Evolutionary conservation across 92 coral and sea anemone species (phyloP).

Genomic region (Zoanthus sociatus): DNA sequence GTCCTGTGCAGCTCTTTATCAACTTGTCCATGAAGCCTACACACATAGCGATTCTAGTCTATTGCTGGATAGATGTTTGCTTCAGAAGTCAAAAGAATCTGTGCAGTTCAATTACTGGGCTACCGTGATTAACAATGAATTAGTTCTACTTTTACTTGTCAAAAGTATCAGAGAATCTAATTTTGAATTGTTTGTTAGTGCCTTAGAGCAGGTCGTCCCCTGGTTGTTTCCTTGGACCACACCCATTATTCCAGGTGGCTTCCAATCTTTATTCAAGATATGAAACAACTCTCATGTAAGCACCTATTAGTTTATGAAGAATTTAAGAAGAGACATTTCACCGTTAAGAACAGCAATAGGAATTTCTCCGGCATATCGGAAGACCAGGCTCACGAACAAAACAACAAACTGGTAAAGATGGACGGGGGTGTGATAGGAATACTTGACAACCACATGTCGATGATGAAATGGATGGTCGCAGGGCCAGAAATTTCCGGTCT

Average conservation of each 20-base stretch:
- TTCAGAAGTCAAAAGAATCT: too few relatives aligned
- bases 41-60: too few relatives aligned
- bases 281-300: neutral
- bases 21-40: too few relatives aligned
- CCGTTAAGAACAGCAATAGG: conserved; percentile 15
- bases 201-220: conserved; percentile 33
- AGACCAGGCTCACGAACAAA: conserved; percentile 59
- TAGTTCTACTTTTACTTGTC: conserved; percentile 27
- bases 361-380: conserved; percentile 36
- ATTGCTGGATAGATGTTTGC: too few relatives aligned
- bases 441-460: neutral
- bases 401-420: conserved; percentile 44
- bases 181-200: conserved; percentile 40
- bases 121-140: conserved; percentile 33
- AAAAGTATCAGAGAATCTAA: conserved; percentile 35
- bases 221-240: conserved; percentile 57
- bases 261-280: conserved; percentile 41
- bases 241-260: conserved; percentile 52
- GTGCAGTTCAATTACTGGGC: conserved; percentile 10
- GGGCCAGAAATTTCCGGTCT: too few relatives aligned
- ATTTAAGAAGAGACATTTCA: conserved; percentile 44
- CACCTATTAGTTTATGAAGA: conserved; percentile 15
- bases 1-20: neutral
- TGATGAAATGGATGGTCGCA: too few relatives aligned
- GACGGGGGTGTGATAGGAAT: conserved; percentile 43